phyloP scores from a whole-genome alignment of 2,888 invertebrate genomes.

The Ariolimax columbianus region DNA sequence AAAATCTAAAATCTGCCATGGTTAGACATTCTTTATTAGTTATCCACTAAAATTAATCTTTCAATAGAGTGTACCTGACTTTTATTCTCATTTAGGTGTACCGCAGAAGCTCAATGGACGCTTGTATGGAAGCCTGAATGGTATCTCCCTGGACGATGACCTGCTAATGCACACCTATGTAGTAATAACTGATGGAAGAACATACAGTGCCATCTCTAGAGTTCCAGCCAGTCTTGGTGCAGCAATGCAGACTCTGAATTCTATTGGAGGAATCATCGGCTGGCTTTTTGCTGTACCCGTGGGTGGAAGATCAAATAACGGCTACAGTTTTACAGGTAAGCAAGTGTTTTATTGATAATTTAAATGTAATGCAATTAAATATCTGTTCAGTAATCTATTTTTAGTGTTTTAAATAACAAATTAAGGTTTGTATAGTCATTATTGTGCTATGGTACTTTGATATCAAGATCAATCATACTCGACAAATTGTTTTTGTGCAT shows the following conservation, averaged over 20 bases:
- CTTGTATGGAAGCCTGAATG: conserved; percentile 90
- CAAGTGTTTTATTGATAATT: background rate
- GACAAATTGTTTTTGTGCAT: no score
- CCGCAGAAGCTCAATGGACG: conserved; percentile 93
- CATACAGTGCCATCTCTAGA: conserved; percentile 90
- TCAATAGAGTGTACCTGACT: background rate
- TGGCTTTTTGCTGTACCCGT: conserved; percentile 95
- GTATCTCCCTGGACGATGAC: conserved; percentile 84
- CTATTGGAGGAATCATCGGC: conserved; percentile 90
- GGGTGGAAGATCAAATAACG: conserved; percentile 87
- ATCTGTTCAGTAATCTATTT: no score
- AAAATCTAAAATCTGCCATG: no score
- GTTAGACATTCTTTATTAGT: no score
- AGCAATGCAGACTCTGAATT: conserved; percentile 89
- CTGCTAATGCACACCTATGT: conserved; percentile 94
- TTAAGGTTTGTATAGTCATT: no score
- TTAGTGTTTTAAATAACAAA: no score
- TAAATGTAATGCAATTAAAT: background rate
- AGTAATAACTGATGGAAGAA: conserved; percentile 83
- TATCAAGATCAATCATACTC: no score
- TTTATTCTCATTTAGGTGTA: conserved; percentile 81
- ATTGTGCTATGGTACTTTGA: no score
- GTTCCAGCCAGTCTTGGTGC: conserved; percentile 87
- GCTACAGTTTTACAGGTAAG: conserved; percentile 85
- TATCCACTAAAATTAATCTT: background rate